Percentiles rank a stretch among this genome's conserved stretches.
phyloP scores from a whole-genome alignment of 1,140 invertebrate species.

The Plectrocnemia conspersa region DNA sequence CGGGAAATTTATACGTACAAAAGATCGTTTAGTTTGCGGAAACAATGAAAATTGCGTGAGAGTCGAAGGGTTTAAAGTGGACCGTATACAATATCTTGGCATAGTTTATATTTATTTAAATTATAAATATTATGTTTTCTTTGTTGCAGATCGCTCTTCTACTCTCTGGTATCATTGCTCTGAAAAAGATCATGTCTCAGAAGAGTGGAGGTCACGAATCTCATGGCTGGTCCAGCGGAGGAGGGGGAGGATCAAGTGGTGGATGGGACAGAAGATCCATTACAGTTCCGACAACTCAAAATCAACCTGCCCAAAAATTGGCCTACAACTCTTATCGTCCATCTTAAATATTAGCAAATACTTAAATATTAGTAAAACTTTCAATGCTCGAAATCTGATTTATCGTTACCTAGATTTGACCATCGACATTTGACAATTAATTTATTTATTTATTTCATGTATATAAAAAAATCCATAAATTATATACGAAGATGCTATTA shows the following conservation, averaged over 20 bases:
- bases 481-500: too few species aligned
- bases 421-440: neutral
- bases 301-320: constrained; percentile 58
- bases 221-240: constrained; percentile 52
- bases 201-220: constrained; percentile 57
- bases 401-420: neutral
- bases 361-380: neutral
- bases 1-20: too few species aligned
- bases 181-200: constrained; percentile 69
- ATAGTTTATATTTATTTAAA: neutral
- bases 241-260: constrained; percentile 53
- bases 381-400: too few species aligned
- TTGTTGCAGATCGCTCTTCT: constrained; percentile 62
- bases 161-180: constrained; percentile 67
- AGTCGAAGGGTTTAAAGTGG: too few species aligned
- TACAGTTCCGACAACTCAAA: constrained; percentile 39
- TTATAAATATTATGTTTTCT: constrained; percentile 6
- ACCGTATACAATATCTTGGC: too few species aligned
- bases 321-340: constrained; percentile 60
- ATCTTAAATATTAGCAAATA: constrained; percentile 2
- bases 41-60: too few species aligned
- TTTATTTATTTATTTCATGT: constrained; percentile 6
- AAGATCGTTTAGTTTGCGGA: too few species aligned
- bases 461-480: too few species aligned
- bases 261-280: constrained; percentile 53